A percentile compares a stretch with the other conserved stretches of the same genome.
phyloP scores from a whole-genome alignment of 2,113 vertebrate species.

The Pteronura brasiliensis region DNA sequence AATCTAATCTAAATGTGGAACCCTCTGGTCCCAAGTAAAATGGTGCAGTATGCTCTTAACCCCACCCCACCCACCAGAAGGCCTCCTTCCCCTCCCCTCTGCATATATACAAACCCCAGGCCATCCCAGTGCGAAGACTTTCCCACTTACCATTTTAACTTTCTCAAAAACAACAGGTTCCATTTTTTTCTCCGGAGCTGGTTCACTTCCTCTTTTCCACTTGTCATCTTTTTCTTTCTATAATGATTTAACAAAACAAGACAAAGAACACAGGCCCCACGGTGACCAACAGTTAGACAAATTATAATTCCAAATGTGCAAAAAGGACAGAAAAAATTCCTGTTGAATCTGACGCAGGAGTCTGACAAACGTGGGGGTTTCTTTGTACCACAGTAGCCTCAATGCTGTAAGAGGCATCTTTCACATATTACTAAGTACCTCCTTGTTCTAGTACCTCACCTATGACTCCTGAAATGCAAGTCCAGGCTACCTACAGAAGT shows the following conservation, averaged over 20 bases:
- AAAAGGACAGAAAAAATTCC: not conserved
- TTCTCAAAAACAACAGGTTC: slow-evolving; percentile 96
- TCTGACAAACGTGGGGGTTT: not conserved
- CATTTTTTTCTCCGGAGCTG: slow-evolving; percentile 87
- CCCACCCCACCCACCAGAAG: not conserved
- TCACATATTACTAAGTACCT: not conserved
- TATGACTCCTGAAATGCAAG: not conserved
- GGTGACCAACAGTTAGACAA: slow-evolving; percentile 17
- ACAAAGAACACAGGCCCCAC: slow-evolving; percentile 15
- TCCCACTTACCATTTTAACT: slow-evolving; percentile 92
- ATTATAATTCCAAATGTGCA: not conserved
- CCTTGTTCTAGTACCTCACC: not conserved
- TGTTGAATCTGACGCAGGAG: not conserved
- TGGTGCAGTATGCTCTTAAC: not conserved
- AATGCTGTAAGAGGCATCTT: not conserved
- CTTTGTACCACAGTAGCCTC: not conserved
- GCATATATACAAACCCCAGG: not conserved
- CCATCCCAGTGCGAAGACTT: not conserved
- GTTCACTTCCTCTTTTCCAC: slow-evolving; percentile 89
- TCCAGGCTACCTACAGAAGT: not conserved
- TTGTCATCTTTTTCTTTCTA: slow-evolving; percentile 92
- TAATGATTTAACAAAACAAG: not conserved
- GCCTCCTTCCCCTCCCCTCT: not conserved
- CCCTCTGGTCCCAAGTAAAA: not conserved
- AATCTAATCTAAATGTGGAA: not conserved